Conservation (phyloP, 2,888 invertebrate genomes). For the Ceriagrion tenellum region DNA sequence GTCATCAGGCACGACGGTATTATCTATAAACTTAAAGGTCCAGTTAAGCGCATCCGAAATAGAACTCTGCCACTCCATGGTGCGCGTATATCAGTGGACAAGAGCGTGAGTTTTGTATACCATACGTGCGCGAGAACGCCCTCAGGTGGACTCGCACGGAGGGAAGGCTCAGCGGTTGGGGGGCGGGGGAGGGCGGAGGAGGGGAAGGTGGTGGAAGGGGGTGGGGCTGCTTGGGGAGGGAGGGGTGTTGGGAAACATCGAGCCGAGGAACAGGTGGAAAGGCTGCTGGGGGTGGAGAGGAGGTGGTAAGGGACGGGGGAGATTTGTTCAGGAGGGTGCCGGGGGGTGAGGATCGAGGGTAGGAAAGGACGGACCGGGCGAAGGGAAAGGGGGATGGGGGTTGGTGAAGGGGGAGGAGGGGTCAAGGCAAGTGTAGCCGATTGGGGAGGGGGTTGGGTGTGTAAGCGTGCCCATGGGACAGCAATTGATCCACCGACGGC, state of each 20-base stretch:
- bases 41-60: too few species aligned
- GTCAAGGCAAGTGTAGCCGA: not conserved
- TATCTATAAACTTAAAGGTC: too few species aligned
- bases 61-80: too few species aligned
- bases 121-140: not conserved
- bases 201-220: not conserved
- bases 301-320: not conserved
- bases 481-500: not conserved
- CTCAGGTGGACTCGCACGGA: conserved; percentile 32
- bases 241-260: conserved; percentile 49
- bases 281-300: not conserved
- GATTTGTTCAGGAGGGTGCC: not conserved
- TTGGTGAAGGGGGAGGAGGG: not conserved
- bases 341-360: not conserved
- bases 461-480: not conserved
- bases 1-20: not conserved
- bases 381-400: not conserved
- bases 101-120: not conserved
- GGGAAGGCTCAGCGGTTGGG: not conserved
- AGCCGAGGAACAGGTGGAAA: conserved; percentile 51
- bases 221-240: not conserved
- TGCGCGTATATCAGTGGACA: not conserved
- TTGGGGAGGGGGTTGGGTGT: not conserved
- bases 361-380: not conserved
- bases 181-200: not conserved